phyloP scores from a whole-genome alignment of 2,113 vertebrate genomes.

The Caloenas nicobarica region DNA sequence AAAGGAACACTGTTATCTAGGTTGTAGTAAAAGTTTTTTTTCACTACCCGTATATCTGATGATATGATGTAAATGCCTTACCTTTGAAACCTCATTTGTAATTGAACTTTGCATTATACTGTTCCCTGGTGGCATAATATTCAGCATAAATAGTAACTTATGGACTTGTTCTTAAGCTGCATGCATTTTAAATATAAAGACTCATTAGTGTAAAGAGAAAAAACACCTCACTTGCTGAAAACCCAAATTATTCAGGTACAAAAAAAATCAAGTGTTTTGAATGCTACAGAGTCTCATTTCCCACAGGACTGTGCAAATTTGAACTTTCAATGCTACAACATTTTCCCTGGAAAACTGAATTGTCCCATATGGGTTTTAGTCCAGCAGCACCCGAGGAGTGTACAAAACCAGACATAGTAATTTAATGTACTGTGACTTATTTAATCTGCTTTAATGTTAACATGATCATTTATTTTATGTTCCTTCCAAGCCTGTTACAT shows the following conservation, averaged over 20 bases:
- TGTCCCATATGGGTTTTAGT: background rate
- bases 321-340: background rate
- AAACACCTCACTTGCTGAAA: background rate
- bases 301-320: background rate
- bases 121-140: background rate
- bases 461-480: constrained; percentile 52
- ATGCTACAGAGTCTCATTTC: background rate
- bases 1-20: background rate
- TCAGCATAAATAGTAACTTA: background rate
- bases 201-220: background rate
- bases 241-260: background rate
- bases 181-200: background rate
- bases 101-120: background rate
- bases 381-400: background rate
- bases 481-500: constrained; percentile 1
- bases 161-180: background rate
- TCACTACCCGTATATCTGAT: background rate
- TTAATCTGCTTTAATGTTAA: constrained; percentile 52
- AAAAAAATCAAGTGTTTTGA: background rate
- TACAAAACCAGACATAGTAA: constrained; percentile 18
- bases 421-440: constrained; percentile 61
- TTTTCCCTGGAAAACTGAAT: background rate
- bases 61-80: background rate
- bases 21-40: background rate
- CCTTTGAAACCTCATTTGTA: background rate